Evolutionary conservation across 2,797 vertebrate genomes (phyloP).

Genomic region (Gallinago stenura): DNA sequence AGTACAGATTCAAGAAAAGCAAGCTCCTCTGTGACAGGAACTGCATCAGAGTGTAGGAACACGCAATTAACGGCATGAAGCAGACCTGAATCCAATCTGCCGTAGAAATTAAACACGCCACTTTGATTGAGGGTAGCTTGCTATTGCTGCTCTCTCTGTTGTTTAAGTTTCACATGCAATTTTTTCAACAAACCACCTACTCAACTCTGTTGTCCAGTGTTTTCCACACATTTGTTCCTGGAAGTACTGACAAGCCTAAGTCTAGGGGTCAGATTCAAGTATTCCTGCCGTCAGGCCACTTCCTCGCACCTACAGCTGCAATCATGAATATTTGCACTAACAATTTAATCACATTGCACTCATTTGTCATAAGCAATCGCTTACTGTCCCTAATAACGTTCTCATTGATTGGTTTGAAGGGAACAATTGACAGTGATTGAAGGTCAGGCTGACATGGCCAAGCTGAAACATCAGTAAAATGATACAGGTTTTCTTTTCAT

Average conservation of each 20-base stretch:
- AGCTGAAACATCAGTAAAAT: constrained; percentile 17
- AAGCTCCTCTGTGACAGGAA: background rate
- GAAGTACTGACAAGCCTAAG: background rate
- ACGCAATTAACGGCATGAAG: background rate
- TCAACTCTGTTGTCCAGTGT: background rate
- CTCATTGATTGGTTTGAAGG: constrained; percentile 42
- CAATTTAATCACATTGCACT: background rate
- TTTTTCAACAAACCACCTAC: background rate
- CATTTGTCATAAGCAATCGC: constrained; percentile 29
- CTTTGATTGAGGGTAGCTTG: background rate
- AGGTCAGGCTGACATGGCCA: constrained; percentile 31
- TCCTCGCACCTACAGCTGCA: background rate
- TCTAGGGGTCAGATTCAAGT: background rate
- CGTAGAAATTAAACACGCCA: background rate
- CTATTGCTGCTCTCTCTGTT: background rate
- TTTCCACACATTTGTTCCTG: background rate
- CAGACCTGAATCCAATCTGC: background rate
- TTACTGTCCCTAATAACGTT: constrained; percentile 29
- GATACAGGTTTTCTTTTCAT: background rate
- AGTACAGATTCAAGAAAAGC: background rate
- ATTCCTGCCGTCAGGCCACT: background rate
- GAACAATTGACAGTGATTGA: constrained; percentile 41
- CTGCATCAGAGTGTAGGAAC: background rate
- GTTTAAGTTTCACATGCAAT: background rate
- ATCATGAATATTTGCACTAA: background rate